Evolutionary conservation across 2,888 invertebrate species (phyloP).

Genomic region (Cephus spinipes): DNA sequence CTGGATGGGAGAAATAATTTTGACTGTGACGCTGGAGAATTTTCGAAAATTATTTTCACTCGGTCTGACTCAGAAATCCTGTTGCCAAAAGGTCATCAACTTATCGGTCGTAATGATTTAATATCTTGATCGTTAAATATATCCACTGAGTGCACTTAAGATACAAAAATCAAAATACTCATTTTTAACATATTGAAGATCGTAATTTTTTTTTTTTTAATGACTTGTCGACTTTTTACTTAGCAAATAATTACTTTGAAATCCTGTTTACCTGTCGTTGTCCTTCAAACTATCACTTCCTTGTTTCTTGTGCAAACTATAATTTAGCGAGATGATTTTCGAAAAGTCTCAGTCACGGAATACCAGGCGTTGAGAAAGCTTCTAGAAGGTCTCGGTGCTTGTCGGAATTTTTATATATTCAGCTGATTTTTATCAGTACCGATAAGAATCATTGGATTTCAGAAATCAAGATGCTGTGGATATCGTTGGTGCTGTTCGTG

Average conservation of each 20-base stretch:
- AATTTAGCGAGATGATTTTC: neutral
- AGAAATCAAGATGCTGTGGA: constrained; percentile 36
- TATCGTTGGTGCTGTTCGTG: constrained; percentile 38
- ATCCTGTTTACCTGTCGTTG: neutral
- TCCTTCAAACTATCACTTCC: neutral
- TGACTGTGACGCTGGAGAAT: neutral
- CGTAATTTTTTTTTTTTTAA: neutral
- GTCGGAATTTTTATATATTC: neutral
- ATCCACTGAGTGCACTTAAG: neutral
- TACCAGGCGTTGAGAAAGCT: neutral
- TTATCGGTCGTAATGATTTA: neutral
- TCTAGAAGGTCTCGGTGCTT: neutral
- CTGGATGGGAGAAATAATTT: neutral
- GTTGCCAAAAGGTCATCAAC: neutral
- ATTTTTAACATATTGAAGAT: neutral
- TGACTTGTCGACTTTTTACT: neutral
- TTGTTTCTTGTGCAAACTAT: neutral
- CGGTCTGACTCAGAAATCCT: neutral
- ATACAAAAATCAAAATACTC: neutral
- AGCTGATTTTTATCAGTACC: neutral
- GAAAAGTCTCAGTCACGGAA: neutral
- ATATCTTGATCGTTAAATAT: neutral
- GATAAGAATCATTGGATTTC: neutral
- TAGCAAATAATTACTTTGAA: neutral
- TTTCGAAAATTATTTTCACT: neutral